Base-by-base conservation (phyloP, 2,797 vertebrate species). In the Scolopax rusticola region DNA sequence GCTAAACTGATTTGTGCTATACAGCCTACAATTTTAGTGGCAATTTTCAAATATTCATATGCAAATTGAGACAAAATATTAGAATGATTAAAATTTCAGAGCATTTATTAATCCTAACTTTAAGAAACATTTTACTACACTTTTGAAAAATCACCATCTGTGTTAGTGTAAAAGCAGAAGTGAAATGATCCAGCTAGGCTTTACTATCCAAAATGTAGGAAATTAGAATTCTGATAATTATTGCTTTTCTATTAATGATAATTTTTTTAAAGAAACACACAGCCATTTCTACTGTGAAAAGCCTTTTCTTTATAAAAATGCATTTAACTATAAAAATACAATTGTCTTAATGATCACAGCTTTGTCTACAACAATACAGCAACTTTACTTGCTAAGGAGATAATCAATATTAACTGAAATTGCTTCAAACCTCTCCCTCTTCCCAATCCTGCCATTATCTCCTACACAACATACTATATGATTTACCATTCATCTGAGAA, bases 131-230 rank as follows among this genome's bases (percentile, higher is more conserved):
- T 76, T 65, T 65, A 59, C 36, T 48, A 68, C 6, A 13, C 36
- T 70, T 81, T 38, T 30, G 19, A 67, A 84, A 92, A 86, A 40
- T 0, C 0, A 61, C 17, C 23, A 43, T 53, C 15, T 77, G 15
- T 76, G 54, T 23, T 33, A 64, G 45, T 30, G 11, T 28, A 84
- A 77, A 78, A 50, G 64, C 38, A 80, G 33, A 88, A 80, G 15
- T 19, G 33, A 89, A 92, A 69, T 33, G n/a, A 78, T 61, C 38
- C 68, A 75, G 47, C 67, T 77, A 78, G 21, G 51, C 25, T 89
- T 64, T 76, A 48, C 36, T 51, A 69, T 32, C 12, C 50, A 76
- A 89, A 61, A 64, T 7, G 36, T 16, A 50, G 63, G 69, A 82
- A 88, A 71, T 65, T 43, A 73, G 17, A 93, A 64, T 68, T 64